Evolutionary conservation across 2,797 vertebrate species (phyloP), one percentile per base, ranked within the genome.

Genomic region (Bucorvus abyssinicus): DNA sequence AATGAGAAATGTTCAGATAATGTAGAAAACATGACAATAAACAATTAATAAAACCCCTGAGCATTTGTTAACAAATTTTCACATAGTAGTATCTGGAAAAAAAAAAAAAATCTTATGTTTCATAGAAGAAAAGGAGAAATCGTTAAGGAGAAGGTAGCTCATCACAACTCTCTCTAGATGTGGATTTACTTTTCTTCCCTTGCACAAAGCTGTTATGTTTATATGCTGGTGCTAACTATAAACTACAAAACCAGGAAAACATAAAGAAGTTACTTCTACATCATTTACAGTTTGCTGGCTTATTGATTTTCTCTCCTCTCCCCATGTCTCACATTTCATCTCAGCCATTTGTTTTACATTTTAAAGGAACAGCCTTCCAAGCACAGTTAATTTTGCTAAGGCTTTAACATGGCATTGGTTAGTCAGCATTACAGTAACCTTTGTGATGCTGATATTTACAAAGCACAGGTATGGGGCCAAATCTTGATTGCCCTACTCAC

Each of bases 201-300:
- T 79, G 63, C n/a, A 80, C 56, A 84, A n/a, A 95, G 45, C 56
- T 71, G 36, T 88, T 91, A 69, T 4, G 0, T 83, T 96, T 92
- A 86, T 71, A 22, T 79, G 70, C 34, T 77, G 38, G 63, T 84
- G 45, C 30, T 82, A 80, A 90, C 59, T 77, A 93, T 93, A 96
- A 97, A 91, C 56, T 80, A 91, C 63, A 83, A 75, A 93, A 85
- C 0, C 17, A 74, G 78, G 64, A 94, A 92, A 94, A 94, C 56
- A 79, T 94, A 85, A 91, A 93, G 36, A 91, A 91, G 63, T 87
- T 91, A 90, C 93, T 95, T 96, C 83, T 42, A 81, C 71, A 87
- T 89, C 71, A 92, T 94, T 94, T 92, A 89, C 53, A 76, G 40
- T 91, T 90, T 93, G 27, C 63, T 84, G 69, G 69, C 80, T 95